A percentile compares a stretch with the other conserved stretches of the same genome.
Evolutionary conservation across 2,888 invertebrate genomes (phyloP).

Genomic region (Bruchidius siliquastri): DNA sequence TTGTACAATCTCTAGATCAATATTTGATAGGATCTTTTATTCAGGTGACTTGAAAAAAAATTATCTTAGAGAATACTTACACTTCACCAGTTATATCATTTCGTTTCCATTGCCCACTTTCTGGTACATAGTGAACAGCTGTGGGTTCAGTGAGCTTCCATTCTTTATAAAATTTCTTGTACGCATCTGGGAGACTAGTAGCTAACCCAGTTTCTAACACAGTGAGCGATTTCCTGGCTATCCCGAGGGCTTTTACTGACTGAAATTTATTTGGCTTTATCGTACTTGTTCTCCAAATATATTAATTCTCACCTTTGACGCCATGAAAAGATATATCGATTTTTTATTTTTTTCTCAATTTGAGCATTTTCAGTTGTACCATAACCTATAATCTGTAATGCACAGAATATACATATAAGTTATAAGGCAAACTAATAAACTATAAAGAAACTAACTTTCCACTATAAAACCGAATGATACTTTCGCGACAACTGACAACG

Average conservation of each 20-base stretch:
- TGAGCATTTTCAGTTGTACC: too few species aligned
- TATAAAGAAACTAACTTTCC: too few species aligned
- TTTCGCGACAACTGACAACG: too few species aligned
- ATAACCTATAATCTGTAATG: too few species aligned
- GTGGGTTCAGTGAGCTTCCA: constrained; percentile 65
- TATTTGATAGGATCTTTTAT: too few species aligned
- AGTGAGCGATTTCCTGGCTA: constrained; percentile 31
- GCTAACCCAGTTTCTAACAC: constrained; percentile 64
- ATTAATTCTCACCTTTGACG: background rate
- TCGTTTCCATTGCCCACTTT: constrained; percentile 67
- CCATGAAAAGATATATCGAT: background rate
- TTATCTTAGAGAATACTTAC: constrained; percentile 42
- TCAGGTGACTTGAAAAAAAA: too few species aligned
- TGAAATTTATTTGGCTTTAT: constrained; percentile 19
- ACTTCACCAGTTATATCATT: constrained; percentile 71
- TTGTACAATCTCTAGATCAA: too few species aligned
- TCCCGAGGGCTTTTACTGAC: constrained; percentile 39
- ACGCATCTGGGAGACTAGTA: constrained; percentile 68
- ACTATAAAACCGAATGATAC: too few species aligned
- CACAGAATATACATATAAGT: too few species aligned
- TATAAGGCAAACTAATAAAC: too few species aligned
- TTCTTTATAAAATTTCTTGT: constrained; percentile 81
- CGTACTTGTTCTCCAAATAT: background rate
- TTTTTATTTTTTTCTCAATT: background rate
- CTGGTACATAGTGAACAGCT: constrained; percentile 67